A percentile compares a stretch with the other conserved stretches of the same genome.
These are phyloP conservation scores for Chamaetylas fuelleborni DNA, from an alignment of 2,113 vertebrate species.

Conservation along the genomic window DNA sequence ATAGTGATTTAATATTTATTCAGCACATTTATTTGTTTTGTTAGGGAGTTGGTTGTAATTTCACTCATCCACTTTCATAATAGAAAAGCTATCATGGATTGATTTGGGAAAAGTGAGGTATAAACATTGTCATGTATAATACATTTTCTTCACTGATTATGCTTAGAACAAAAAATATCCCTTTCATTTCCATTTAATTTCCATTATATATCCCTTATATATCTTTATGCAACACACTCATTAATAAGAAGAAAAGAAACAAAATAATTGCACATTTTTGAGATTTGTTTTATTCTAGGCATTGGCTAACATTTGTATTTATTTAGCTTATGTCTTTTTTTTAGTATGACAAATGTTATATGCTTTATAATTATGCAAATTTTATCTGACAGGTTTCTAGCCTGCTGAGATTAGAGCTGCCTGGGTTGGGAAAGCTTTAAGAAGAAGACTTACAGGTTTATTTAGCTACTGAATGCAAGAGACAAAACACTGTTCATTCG, in stretches of 20 bases:
- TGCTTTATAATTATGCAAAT: neutral
- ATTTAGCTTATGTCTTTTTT: neutral
- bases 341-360: neutral
- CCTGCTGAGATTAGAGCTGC: neutral
- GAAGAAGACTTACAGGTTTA: neutral
- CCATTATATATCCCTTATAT: neutral
- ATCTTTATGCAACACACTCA: neutral
- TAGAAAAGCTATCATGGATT: neutral
- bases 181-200: neutral
- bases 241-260: neutral
- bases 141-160: neutral
- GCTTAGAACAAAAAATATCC: neutral
- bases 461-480: neutral
- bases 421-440: neutral
- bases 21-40: neutral
- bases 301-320: neutral
- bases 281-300: neutral
- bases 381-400: neutral
- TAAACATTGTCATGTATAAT: neutral
- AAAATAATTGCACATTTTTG: neutral
- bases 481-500: neutral
- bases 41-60: neutral
- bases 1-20: constrained; percentile 7
- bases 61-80: neutral
- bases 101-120: neutral